Percentiles rank a stretch among this genome's conserved stretches.
These are phyloP conservation scores for Meloidogyne chitwoodi DNA, from an alignment of 1,140 invertebrate species.

Conservation along the genomic window DNA sequence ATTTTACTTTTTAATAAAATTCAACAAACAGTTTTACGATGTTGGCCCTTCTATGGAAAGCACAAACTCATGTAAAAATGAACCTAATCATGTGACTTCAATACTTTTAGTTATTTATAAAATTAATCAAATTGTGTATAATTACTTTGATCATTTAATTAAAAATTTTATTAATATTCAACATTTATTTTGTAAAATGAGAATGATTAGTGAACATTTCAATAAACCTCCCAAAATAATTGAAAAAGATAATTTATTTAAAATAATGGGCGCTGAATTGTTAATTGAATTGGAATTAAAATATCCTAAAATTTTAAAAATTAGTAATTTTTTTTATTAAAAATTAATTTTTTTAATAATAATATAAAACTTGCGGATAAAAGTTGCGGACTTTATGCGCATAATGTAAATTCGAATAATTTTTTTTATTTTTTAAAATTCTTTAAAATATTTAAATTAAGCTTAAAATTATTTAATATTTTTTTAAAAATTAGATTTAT, in stretches of 20 bases:
- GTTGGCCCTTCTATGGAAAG: no score
- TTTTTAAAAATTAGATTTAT: not conserved
- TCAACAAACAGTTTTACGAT: no score
- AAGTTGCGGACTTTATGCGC: no score
- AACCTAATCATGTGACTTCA: no score
- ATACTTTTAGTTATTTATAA: not conserved
- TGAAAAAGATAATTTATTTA: not conserved
- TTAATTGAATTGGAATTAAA: not conserved
- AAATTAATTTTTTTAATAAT: not conserved
- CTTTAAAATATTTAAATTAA: no score
- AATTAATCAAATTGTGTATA: not conserved
- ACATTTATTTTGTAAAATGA: not conserved
- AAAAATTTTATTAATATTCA: not conserved
- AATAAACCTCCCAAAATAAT: no score
- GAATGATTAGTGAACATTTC: no score
- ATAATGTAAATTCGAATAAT: no score
- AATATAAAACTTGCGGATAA: not conserved
- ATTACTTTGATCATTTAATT: not conserved
- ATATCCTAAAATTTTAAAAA: not conserved
- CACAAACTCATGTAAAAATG: no score
- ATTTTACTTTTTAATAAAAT: no score
- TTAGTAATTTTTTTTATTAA: not conserved
- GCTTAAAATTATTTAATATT: no score
- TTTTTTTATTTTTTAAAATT: no score
- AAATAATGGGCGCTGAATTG: not conserved